Evolutionary conservation across 35 echinoderm and acorn worm genomes (phyloP), one percentile per base, ranked within the genome.

Genomic region (Hemicentrotus pulcherrimus): DNA sequence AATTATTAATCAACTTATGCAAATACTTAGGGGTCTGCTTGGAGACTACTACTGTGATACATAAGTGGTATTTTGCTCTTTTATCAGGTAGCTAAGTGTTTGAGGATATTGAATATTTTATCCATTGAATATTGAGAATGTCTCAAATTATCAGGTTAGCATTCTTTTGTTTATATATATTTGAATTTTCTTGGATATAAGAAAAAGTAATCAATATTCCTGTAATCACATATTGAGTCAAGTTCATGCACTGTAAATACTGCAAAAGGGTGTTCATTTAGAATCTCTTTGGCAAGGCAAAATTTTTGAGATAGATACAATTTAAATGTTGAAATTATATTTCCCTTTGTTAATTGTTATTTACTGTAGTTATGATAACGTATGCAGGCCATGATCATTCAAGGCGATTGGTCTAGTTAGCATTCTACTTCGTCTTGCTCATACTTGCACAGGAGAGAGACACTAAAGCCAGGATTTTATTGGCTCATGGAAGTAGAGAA

Each of bases 231-330:
- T 90, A 90, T 47, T 45, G 65, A 78, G 65, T 78, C 65, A 78
- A 78, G 46, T 90, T 90, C n/a, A 90, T 90, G 88, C 88, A 90
- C 88, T 90, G 88, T 90, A 90, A 90, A 90, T 90, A 90, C 19
- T 41, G 88, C 88, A 90, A 90, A 28, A 90, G 46, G 88, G 46
- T 33, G 88, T 33, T 90, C 32, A 90, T 45, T 90, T 90, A 90
- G 88, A 16, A 47, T 90, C 88, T 90, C 88, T 90, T 78, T 90
- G 88, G 88, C 88, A 90, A 90, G 9, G 88, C 88, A 90, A 90
- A 90, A 33, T 24, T 33, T 55, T 90, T 90, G 16, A 90, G 88
- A 90, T 90, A 47, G 32, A 28, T 59, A 59, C 11, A 59, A 59
- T 90, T 90, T 47, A 90, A 90, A 47, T 90, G 88, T 90, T 90